Evolutionary conservation across 2,797 vertebrate species (phyloP), one percentile per base, ranked within the genome.

Genomic region (Esox masquinongy): DNA sequence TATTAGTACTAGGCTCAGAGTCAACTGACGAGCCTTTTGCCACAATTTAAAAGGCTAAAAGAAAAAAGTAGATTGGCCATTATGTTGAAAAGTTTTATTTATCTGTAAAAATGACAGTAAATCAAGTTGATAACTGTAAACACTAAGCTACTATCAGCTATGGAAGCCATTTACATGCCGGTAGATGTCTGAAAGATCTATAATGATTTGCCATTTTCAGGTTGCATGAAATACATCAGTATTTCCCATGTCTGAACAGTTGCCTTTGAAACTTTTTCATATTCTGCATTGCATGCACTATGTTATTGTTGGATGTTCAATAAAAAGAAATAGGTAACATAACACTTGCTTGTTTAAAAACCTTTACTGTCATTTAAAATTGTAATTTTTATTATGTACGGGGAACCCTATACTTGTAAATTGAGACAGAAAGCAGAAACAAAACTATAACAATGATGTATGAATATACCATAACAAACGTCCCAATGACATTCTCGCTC

Each of bases 331-430:
- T 26, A 22, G 29, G 87, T 89, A 80, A 79, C 73, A 39, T 39
- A 50, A 77, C 71, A 66, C 16, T 73, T 68, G 69, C 77, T 81
- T 14, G 83, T 88, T 95, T 94, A 78, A 91, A 93, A 94, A 92
- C 81, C 85, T 93, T 92, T 24, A 26, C 56, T 93, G 88, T 89
- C 90, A 93, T 86, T 53, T 91, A 93, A 93, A 87, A 93, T 85
- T 85, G 85, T 91, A 88, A 84, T 89, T 88, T 81, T 77, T 9
- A 8, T 88, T 93, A 92, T 89, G 92, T 85, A 92, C 92, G 93
- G 87, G 87, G 85, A 86, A 90, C 90, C 75, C 82, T 88, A 90
- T 85, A 76, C 81, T 76, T 77, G 79, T 75, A 66, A 82, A 85
- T 89, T 82, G 16, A 72, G 56, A 77, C 49, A 59, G 53, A 70